Base-by-base conservation (phyloP, 2,113 vertebrate genomes). In the Mesitornis unicolor region DNA sequence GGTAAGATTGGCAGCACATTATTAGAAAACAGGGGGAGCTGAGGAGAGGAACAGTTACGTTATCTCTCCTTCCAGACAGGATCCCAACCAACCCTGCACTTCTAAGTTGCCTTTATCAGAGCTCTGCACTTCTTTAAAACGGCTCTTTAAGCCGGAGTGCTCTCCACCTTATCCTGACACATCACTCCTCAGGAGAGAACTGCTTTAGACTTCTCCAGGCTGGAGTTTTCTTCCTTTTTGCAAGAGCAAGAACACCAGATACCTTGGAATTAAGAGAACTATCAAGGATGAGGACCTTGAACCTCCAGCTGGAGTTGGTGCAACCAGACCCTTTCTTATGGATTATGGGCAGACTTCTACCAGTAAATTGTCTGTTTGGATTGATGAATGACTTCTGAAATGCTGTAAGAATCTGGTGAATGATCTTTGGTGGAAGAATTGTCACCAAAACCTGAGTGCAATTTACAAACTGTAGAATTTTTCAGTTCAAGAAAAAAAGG, bases 41-140 rank as follows among this genome's bases (percentile, higher is more conserved):
- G 53, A 84, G 57, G 54, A 81, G 69, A 43, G 29, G 28, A 31
- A 84, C 15, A 33, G n/a, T 48, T 50, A 77, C 1, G 4, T 92
- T 95, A 95, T 95, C 91, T 50, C 50, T 69, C 36, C 28, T 69
- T 75, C 78, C 93, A 95, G 89, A 91, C 17, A 87, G 84, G 54
- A 65, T 90, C 26, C 92, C 33, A 61, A 65, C 53, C 45, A 33
- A 71, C 40, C 5, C 47, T 51, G 31, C 48, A 40, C 25, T 79
- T 94, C 77, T 73, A 17, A 42, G 33, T 19, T 59, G 54, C 25
- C n/a, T 89, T 94, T 94, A 91, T 94, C 89, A 88, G 48, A 79
- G 59, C 24, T 77, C 67, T 77, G 54, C 88, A 54, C 47, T 59
- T 87, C 33, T 73, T 70, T 19, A 67, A 65, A 80, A 50, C 38